Base-by-base conservation (phyloP, 2,888 invertebrate genomes). In the Disparrhopalites patrizii region DNA sequence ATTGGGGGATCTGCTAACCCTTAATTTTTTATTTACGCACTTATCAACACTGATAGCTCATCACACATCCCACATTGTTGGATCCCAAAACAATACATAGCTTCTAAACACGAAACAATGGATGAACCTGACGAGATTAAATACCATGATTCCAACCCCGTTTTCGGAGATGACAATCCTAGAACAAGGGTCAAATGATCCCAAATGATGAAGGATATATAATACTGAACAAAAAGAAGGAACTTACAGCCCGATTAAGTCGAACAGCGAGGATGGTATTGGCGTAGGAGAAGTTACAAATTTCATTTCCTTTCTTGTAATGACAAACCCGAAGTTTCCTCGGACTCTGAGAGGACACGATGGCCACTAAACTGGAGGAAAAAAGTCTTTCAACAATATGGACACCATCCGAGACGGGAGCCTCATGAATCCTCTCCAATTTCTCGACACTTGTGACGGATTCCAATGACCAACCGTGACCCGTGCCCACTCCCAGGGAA, bases 241-340 rank as follows among this genome's bases (percentile, higher is more conserved):
- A 30, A 72, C 86, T 84, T 81, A 90, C 90, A 78, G 89, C 90
- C 81, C 98, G 87, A 82, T 98, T 98, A 70, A 98, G 85, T 82
- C 93, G 93, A 68, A 98, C 95, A 69, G 92, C 91, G 77, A 97
- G 84, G 78, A 98, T 96, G 68, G 95, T 93, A 81, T 97, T 96
- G 72, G 94, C 91, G 71, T 89, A 90, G 78, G 91, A 91, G 82
- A 96, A 96, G 82, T 95, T 94, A 82, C 96, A 97, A 79, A 98
- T 98, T 84, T 97, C 97, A 66, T 93, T 93, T 74, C 95, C 93
- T 80, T 93, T 95, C 80, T 93, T 94, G 82, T 95, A 97, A 82
- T 98, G 98, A 81, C 94, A 96, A 70, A 98, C 93, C 83, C 92
- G 90, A 78, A 95, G 85, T 77, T 86, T 91, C 79, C 98, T 85